Evolutionary conservation across 1,140 invertebrate genomes (phyloP).

Genomic region (Pogonognathellus flavescens): DNA sequence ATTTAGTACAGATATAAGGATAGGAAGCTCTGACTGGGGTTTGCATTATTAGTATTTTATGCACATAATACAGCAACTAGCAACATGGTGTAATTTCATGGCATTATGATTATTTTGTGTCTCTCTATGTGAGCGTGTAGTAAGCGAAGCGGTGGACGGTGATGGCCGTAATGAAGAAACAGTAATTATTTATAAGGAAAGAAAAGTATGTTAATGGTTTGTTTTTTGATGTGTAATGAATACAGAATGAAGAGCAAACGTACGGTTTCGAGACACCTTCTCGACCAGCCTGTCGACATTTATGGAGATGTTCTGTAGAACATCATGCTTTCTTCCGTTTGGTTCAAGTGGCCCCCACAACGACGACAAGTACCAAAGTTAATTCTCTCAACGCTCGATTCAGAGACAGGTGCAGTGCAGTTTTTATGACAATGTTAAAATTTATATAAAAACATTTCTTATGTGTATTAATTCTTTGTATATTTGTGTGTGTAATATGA

Average conservation of each 20-base stretch:
- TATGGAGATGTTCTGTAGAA: slow-evolving; percentile 98
- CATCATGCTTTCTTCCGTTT: slow-evolving; percentile 98
- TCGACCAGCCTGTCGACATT: slow-evolving; percentile 93
- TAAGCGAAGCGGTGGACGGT: too few species aligned
- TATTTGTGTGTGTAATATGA: slow-evolving; percentile 52
- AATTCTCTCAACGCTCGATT: slow-evolving; percentile 81
- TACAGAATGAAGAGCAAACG: slow-evolving; percentile 91
- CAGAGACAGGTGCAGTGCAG: slow-evolving; percentile 75
- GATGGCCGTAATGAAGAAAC: background rate
- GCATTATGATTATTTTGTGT: background rate
- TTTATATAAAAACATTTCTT: background rate
- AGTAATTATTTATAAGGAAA: background rate
- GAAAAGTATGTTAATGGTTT: slow-evolving; percentile 36
- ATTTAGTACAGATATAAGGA: too few species aligned
- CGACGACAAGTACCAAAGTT: slow-evolving; percentile 75
- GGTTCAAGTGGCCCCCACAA: slow-evolving; percentile 80
- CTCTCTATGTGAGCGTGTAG: background rate
- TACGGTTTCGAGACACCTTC: slow-evolving; percentile 97
- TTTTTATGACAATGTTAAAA: background rate
- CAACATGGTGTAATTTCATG: slow-evolving; percentile 8
- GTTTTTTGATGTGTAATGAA: slow-evolving; percentile 68
- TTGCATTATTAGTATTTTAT: background rate
- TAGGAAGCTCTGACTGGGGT: background rate
- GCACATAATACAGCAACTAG: background rate
- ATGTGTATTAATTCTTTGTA: slow-evolving; percentile 44